Evolutionary conservation across 2,888 invertebrate genomes (phyloP).

Genomic region (Hipparchia semele): DNA sequence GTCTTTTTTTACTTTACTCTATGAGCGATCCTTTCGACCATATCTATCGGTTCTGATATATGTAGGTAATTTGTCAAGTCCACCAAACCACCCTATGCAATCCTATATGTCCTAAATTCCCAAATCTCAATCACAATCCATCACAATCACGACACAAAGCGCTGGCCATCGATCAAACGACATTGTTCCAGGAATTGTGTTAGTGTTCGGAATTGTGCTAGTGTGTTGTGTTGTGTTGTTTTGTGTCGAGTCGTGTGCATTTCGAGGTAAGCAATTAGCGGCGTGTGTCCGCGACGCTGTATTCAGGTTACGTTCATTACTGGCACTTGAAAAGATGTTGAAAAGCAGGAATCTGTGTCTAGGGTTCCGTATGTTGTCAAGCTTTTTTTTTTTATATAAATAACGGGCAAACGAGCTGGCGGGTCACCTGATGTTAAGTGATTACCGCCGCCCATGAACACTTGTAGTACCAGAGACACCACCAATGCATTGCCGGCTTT

Average conservation of each 20-base stretch:
- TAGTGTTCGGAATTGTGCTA: background rate
- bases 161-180: background rate
- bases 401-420: too few relatives aligned
- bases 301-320: constrained; percentile 4
- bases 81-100: too few relatives aligned
- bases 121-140: background rate
- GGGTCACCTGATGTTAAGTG: too few relatives aligned
- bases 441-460: too few relatives aligned
- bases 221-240: background rate
- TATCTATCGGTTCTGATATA: too few relatives aligned
- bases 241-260: constrained; percentile 2
- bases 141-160: background rate
- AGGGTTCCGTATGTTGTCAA: background rate
- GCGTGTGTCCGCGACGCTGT: background rate
- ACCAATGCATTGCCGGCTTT: too few relatives aligned
- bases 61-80: too few relatives aligned
- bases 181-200: background rate
- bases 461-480: too few relatives aligned
- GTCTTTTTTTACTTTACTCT: too few relatives aligned
- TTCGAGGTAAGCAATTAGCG: constrained; percentile 1
- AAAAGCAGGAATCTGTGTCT: background rate
- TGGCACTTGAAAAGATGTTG: background rate
- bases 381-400: background rate
- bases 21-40: too few relatives aligned
- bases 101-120: background rate